Conservation (phyloP, 2,888 invertebrate species). For the Bembecia ichneumoniformis region DNA sequence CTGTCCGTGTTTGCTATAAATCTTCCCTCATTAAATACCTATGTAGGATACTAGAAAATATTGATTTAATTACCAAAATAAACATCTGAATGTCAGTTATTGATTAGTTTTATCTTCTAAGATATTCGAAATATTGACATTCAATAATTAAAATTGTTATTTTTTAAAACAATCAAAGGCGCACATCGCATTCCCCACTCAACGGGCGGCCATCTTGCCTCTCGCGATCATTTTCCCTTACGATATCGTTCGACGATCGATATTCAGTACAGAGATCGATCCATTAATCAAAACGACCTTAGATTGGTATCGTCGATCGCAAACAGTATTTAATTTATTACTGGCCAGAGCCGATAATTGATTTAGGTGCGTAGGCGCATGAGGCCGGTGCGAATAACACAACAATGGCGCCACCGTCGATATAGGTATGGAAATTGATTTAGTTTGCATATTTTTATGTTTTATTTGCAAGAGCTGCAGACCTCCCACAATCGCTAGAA, state of each 20-base stretch:
- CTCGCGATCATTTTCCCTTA: constrained; percentile 39
- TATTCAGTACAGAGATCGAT: constrained; percentile 51
- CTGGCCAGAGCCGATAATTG: constrained; percentile 48
- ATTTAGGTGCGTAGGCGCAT: constrained; percentile 60
- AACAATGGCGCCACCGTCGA: constrained; percentile 59
- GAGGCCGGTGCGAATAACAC: constrained; percentile 46
- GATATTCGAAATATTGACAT: background rate
- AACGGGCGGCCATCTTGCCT: constrained; percentile 60
- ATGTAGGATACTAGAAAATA: no score
- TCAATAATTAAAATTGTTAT: background rate
- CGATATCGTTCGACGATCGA: constrained; percentile 31
- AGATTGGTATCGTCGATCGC: constrained; percentile 57
- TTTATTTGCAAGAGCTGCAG: constrained; percentile 3
- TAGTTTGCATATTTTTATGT: constrained; percentile 21
- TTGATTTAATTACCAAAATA: no score
- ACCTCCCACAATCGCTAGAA: constrained; percentile 5
- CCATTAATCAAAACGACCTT: constrained; percentile 60
- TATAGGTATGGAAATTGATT: constrained; percentile 26
- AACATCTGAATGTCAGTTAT: no score
- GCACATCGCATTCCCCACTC: constrained; percentile 25
- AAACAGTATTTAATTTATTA: constrained; percentile 67
- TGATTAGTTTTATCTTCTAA: background rate
- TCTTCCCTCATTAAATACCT: no score
- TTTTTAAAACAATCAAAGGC: constrained; percentile 1
- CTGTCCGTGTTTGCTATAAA: no score